Conservation (phyloP, 2,797 vertebrate species). For the Myripristis jacobus region DNA sequence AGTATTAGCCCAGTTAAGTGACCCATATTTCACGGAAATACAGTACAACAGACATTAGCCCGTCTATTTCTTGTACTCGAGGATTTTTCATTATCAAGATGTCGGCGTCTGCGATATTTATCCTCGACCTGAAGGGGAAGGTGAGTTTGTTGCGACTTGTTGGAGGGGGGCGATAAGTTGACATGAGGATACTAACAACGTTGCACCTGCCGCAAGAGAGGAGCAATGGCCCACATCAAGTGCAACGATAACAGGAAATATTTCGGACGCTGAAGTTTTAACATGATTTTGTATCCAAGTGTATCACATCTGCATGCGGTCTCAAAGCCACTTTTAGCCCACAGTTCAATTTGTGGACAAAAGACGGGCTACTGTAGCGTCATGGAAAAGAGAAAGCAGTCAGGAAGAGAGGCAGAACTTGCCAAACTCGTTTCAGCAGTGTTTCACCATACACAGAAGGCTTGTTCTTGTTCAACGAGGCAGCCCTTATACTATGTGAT, state of each 20-base stretch:
- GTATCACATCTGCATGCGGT: too few relatives aligned
- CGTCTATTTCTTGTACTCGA: constrained; percentile 20
- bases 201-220: constrained; percentile 54
- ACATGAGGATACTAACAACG: constrained; percentile 1
- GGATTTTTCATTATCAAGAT: constrained; percentile 62
- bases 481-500: constrained; percentile 35
- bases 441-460: constrained; percentile 20
- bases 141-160: constrained; percentile 80
- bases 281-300: too few relatives aligned
- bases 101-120: constrained; percentile 87
- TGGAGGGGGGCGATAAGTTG: constrained; percentile 61
- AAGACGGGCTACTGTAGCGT: background rate
- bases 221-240: rapidly evolving
- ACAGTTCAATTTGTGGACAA: constrained; percentile 3
- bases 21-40: constrained; percentile 53
- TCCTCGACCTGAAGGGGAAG: constrained; percentile 88
- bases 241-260: background rate
- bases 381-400: constrained; percentile 13
- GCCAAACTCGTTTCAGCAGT: constrained; percentile 70
- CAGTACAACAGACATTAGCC: constrained; percentile 13
- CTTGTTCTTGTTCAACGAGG: constrained; percentile 67
- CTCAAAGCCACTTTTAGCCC: too few relatives aligned
- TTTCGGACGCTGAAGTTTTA: too few relatives aligned
- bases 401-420: constrained; percentile 62
- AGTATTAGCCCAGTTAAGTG: constrained; percentile 47